A percentile compares a stretch with the other conserved stretches of the same genome.
phyloP scores from a whole-genome alignment of 2,113 vertebrate species.

The Dasyornis broadbenti region DNA sequence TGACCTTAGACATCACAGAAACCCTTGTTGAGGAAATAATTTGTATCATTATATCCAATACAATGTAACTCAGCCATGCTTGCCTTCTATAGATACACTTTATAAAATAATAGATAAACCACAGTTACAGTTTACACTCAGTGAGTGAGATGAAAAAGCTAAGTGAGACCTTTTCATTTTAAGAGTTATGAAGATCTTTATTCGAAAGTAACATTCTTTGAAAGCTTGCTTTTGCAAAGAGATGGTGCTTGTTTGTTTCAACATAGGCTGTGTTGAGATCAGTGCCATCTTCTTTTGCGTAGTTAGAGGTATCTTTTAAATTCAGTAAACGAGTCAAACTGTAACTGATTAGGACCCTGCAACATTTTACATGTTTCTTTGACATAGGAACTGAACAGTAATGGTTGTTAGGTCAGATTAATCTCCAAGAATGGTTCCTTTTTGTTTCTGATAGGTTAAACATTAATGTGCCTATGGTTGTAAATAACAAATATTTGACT shows the following conservation, averaged over 20 bases:
- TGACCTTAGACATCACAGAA: background rate
- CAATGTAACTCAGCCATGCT: background rate
- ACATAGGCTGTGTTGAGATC: background rate
- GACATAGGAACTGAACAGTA: background rate
- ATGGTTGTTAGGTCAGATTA: background rate
- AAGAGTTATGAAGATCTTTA: background rate
- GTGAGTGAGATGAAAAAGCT: background rate
- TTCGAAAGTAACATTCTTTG: background rate
- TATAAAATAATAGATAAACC: background rate
- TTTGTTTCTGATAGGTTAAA: background rate
- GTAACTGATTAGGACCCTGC: background rate
- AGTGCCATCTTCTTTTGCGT: background rate
- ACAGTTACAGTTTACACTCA: background rate
- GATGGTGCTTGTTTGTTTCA: background rate
- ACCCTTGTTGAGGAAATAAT: background rate
- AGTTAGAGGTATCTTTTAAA: background rate
- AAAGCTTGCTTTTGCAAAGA: background rate
- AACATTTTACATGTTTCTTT: background rate
- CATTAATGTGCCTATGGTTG: background rate
- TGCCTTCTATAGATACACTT: background rate
- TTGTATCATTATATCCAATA: background rate
- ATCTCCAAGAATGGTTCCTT: background rate
- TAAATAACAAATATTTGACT: slow-evolving; percentile 10
- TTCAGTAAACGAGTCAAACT: background rate
- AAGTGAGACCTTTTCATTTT: background rate